A percentile compares a stretch with the other conserved stretches of the same genome.
Conservation (phyloP, 2,888 invertebrate genomes). For the Arrhopalites spinosus region DNA sequence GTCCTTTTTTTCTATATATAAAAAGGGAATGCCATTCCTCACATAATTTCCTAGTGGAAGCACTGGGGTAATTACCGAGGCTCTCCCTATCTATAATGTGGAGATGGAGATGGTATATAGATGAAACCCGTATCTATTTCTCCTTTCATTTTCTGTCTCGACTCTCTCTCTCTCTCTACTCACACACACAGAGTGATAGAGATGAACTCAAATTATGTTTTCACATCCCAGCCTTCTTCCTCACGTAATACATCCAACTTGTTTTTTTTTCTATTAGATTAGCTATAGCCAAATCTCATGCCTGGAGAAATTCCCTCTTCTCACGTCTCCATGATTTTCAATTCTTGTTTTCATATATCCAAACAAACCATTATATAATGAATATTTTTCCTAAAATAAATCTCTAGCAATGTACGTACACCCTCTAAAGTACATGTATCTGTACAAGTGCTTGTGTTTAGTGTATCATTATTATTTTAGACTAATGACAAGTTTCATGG, state of each 20-base stretch:
- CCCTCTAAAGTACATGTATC: not conserved
- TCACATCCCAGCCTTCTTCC: constrained; percentile 17
- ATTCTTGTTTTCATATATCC: not conserved
- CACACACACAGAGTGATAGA: not conserved
- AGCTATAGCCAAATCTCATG: not conserved
- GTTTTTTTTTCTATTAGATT: not conserved
- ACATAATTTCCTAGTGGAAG: not conserved
- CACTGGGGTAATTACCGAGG: not conserved
- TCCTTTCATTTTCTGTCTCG: constrained; percentile 29
- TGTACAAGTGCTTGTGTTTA: not conserved
- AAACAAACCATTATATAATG: not conserved
- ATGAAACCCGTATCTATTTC: constrained; percentile 28
- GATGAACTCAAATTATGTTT: constrained; percentile 31
- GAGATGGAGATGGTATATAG: not conserved
- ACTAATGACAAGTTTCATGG: not conserved
- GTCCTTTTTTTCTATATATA: too few species aligned
- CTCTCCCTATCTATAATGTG: not conserved
- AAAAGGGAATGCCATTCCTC: not conserved
- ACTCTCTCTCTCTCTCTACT: not conserved
- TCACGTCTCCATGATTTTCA: not conserved
- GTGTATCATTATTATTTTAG: not conserved
- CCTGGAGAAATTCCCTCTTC: not conserved
- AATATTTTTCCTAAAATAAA: too few species aligned
- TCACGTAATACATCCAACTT: constrained; percentile 22
- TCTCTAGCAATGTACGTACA: too few species aligned